Base-by-base conservation (phyloP, 2,113 vertebrate species). In the Accipiter virgatus region DNA sequence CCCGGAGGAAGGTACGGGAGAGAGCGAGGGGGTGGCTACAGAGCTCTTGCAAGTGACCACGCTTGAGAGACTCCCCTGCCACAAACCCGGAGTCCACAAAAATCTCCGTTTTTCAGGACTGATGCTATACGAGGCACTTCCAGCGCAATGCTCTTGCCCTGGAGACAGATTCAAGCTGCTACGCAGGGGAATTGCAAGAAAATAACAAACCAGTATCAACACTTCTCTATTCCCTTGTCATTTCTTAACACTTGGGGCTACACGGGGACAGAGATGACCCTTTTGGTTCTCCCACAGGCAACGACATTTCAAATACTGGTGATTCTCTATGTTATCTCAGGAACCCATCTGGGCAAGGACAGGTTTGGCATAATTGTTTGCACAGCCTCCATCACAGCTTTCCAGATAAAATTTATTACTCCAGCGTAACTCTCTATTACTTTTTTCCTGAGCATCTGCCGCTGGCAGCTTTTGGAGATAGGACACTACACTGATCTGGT, bases 391-490 rank as follows among this genome's bases (percentile, higher is more conserved):
- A 93, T 67, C 52, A 36, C 86, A 81, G 56, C 36, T 74, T 91
- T 83, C 68, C 66, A 84, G 70, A 87, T 85, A 59, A 89, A 93
- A 87, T 93, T 82, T 96, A 95, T 89, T 95, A 75, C 95, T 95
- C 88, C 52, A 36, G 56, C 19, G 11, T 73, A 93, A 91, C 40
- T 91, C 93, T 56, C 88, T 78, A 12, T 6, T 82, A 68, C 75
- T 90, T 93, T 70, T 90, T 72, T 72, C 65, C 67, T 1, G 47
- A 93, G 88, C 95, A 86, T 92, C 91, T 87, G 95, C 93, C 22
- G 40, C 86, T 68, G 62, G 86, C 95, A 95, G 93, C 86, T 91
- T 95, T 90, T 80, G 86, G 93, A 97, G 95, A 86, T 67, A 92
- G 85, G 91, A 55, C 80, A 38, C 31, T 25, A 12, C 6, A 13